Conservation (phyloP, 2,888 invertebrate species). For the Limulus polyphemus region DNA sequence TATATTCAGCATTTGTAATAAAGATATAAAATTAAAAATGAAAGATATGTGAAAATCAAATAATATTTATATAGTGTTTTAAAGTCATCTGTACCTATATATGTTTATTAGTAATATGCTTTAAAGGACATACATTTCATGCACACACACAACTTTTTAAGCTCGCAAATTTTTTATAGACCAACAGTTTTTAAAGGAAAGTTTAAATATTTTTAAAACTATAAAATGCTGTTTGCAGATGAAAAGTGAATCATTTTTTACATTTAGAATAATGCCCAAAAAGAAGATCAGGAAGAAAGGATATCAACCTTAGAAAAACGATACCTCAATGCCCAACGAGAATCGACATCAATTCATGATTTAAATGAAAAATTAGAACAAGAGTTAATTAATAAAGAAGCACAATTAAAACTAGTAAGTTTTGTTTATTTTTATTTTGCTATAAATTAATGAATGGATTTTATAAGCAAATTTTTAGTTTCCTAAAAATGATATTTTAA, state of each 20-base stretch:
- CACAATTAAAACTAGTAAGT: constrained; percentile 62
- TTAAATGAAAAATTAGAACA: constrained; percentile 96
- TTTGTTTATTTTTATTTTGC: not conserved
- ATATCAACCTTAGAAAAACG: constrained; percentile 94
- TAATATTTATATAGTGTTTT: no score
- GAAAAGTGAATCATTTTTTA: not conserved
- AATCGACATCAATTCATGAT: constrained; percentile 94
- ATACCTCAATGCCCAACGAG: constrained; percentile 87
- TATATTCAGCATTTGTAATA: no score
- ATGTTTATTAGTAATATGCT: no score
- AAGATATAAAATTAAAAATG: no score
- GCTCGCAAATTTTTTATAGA: no score
- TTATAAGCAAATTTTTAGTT: not conserved
- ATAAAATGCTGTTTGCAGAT: no score
- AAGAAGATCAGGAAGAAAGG: constrained; percentile 92
- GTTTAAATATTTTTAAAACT: not conserved
- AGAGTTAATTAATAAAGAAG: constrained; percentile 93
- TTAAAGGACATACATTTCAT: no score
- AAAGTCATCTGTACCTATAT: no score
- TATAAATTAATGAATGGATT: not conserved
- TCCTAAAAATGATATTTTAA: constrained; percentile 7
- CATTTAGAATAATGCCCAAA: constrained; percentile 67
- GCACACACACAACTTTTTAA: no score
- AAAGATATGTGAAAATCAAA: no score
- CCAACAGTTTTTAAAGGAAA: no score